Percentiles rank a stretch among this genome's conserved stretches.
These are phyloP conservation scores for Dallia pectoralis DNA, from an alignment of 2,797 vertebrate genomes.

Conservation along the genomic window DNA sequence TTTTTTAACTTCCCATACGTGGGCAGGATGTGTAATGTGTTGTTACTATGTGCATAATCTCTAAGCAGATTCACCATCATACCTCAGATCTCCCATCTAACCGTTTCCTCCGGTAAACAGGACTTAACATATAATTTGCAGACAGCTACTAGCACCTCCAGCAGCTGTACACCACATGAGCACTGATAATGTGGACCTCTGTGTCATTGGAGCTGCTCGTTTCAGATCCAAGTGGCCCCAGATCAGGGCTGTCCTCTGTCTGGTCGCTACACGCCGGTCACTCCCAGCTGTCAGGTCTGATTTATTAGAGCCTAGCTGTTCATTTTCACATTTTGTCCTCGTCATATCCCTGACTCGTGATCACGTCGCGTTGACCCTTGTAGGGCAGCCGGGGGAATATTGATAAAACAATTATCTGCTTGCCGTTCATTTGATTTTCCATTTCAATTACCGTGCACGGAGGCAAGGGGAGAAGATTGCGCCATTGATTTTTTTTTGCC, in stretches of 20 bases:
- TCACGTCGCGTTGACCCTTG: constrained; percentile 99
- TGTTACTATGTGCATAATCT: no score
- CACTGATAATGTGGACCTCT: not conserved
- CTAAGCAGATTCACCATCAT: no score
- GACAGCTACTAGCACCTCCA: not conserved
- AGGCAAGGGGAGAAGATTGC: constrained; percentile 99
- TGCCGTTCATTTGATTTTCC: constrained; percentile 99
- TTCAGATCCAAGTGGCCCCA: constrained; percentile 64
- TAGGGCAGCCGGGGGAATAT: constrained; percentile 99
- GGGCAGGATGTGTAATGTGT: no score
- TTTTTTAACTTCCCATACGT: no score
- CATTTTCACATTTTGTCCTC: constrained; percentile 99
- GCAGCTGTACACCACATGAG: not conserved
- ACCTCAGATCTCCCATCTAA: no score
- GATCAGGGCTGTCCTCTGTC: constrained; percentile 78
- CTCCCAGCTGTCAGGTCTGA: constrained; percentile 99
- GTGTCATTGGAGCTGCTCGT: constrained; percentile 61
- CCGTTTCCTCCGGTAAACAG: not conserved
- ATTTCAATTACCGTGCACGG: constrained; percentile 99
- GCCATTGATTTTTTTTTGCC: constrained; percentile 84
- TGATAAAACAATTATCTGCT: constrained; percentile 99
- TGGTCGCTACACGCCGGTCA: constrained; percentile 94
- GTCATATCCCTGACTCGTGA: constrained; percentile 99
- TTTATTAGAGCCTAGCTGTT: constrained; percentile 99
- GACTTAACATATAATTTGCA: not conserved